phyloP scores from a whole-genome alignment of 2,113 vertebrate genomes.

The Neopipo cinnamomea region DNA sequence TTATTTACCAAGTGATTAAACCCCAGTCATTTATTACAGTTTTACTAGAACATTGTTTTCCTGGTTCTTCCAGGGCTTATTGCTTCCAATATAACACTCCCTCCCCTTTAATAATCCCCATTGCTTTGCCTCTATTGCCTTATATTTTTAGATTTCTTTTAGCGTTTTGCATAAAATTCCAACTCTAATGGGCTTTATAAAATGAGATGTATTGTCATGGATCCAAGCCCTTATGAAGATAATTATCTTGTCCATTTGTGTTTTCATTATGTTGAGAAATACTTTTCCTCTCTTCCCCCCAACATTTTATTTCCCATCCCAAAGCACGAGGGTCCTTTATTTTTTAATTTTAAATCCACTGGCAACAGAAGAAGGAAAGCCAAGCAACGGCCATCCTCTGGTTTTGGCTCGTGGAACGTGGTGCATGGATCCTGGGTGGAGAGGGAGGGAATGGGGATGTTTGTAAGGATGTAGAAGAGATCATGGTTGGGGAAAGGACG shows the following conservation, averaged over 20 bases:
- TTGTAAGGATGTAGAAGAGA: not conserved
- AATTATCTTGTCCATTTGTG: conserved; percentile 69
- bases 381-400: fast-evolving
- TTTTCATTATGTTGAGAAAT: conserved; percentile 64
- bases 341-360: not conserved
- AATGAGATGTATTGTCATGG: conserved; percentile 64
- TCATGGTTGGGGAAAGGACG: fast-evolving
- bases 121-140: conserved; percentile 68
- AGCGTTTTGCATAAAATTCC: conserved; percentile 65
- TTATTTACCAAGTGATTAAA: conserved; percentile 79
- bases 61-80: conserved; percentile 68
- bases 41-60: conserved; percentile 74
- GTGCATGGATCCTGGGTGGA: not conserved
- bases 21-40: conserved; percentile 65
- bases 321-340: not conserved
- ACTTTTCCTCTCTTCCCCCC: not conserved
- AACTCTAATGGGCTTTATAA: conserved; percentile 71
- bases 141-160: conserved; percentile 74
- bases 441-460: not conserved
- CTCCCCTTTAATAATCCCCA: conserved; percentile 66
- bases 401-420: not conserved
- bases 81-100: conserved; percentile 60
- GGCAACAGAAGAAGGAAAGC: not conserved
- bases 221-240: conserved; percentile 67
- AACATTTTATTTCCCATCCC: not conserved